These are phyloP conservation scores for Ametastegia equiseti DNA, from an alignment of 2,888 invertebrate genomes.

Conservation along the genomic window DNA sequence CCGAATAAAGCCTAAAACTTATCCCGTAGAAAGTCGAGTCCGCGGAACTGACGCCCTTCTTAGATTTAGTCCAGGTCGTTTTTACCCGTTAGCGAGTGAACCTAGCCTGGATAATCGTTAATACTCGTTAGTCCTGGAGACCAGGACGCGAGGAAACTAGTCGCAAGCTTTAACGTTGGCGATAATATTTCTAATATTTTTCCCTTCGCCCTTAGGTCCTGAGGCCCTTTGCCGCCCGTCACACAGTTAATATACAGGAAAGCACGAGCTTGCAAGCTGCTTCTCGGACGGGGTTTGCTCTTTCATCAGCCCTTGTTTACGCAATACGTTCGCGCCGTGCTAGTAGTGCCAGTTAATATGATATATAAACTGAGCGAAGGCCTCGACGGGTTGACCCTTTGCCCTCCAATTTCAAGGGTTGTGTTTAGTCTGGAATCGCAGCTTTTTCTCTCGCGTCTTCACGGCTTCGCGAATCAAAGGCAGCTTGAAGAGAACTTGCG, in stretches of 20 bases:
- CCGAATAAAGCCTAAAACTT: too few species aligned
- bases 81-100: background rate
- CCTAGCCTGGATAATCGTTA: constrained; percentile 6
- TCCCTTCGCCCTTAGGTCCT: background rate
- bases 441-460: background rate
- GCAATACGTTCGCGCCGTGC: background rate
- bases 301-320: background rate
- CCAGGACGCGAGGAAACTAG: background rate
- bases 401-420: constrained; percentile 3
- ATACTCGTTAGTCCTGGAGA: constrained; percentile 7
- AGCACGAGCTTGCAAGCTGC: background rate
- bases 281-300: background rate
- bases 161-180: background rate
- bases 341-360: background rate
- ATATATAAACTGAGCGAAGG: background rate
- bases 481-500: too few species aligned
- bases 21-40: too few species aligned
- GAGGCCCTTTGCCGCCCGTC: background rate
- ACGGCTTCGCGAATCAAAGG: too few species aligned
- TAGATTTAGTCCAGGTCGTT: background rate
- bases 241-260: background rate
- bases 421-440: background rate
- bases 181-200: background rate
- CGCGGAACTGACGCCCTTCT: too few species aligned
- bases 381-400: background rate